These are phyloP conservation scores for Pithecia hirsuta DNA, from an alignment of 2,797 vertebrate species.

Conservation along the genomic window DNA sequence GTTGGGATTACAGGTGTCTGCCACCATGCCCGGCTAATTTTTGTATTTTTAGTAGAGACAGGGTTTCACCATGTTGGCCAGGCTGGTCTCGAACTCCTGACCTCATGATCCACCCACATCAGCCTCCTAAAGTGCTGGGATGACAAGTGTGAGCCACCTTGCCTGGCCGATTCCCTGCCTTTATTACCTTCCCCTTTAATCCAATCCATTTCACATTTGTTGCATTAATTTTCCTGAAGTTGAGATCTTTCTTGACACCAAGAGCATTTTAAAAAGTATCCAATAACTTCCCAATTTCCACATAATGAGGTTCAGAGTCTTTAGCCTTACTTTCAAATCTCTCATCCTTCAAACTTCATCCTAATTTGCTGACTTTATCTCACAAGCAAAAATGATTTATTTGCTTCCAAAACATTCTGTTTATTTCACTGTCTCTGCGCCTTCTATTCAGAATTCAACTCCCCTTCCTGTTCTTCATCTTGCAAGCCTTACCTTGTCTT, in stretches of 20 bases:
- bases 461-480: neutral
- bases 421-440: neutral
- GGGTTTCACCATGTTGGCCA: neutral
- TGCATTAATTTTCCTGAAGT: neutral
- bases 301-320: neutral
- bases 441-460: neutral
- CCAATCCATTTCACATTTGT: neutral
- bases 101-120: neutral
- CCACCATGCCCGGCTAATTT: neutral
- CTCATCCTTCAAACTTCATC: neutral
- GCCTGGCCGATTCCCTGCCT: neutral
- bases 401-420: neutral
- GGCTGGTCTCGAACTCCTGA: neutral
- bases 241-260: neutral
- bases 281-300: neutral
- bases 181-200: neutral
- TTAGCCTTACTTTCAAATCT: neutral
- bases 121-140: neutral
- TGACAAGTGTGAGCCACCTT: neutral
- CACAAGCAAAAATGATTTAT: conserved; percentile 26
- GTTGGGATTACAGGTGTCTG: neutral
- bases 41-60: neutral
- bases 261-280: neutral
- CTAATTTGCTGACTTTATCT: neutral
- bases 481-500: neutral